phyloP scores from a whole-genome alignment of 2,797 vertebrate species.

The Danionella dracula region DNA sequence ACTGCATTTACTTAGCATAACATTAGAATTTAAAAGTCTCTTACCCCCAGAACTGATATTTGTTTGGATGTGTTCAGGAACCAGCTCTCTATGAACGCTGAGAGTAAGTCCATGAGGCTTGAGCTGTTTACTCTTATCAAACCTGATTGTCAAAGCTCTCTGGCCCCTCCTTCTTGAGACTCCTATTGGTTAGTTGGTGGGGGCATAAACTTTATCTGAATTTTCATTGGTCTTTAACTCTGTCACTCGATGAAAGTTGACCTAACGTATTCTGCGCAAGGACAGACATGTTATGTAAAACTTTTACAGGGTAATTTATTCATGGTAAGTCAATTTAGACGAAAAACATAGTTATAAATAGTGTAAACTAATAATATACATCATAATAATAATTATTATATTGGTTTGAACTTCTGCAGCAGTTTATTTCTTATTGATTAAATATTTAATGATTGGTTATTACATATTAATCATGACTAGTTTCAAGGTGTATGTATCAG shows the following conservation, averaged over 20 bases:
- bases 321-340: too few species aligned
- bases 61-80: not conserved
- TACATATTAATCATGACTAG: not conserved
- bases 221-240: slow-evolving; percentile 26
- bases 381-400: not conserved
- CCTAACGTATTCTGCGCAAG: not conserved
- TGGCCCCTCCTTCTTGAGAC: slow-evolving; percentile 16
- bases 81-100: not conserved
- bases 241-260: not conserved
- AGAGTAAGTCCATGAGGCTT: slow-evolving; percentile 43
- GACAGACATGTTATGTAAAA: not conserved
- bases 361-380: too few species aligned
- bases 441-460: not conserved
- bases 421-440: not conserved
- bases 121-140: slow-evolving; percentile 50
- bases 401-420: too few species aligned
- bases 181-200: slow-evolving; percentile 35
- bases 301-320: too few species aligned
- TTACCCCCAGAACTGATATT: slow-evolving; percentile 7
- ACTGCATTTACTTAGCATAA: too few species aligned
- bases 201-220: not conserved
- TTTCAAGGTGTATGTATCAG: too few species aligned
- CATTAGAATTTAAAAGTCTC: too few species aligned
- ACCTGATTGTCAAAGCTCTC: slow-evolving; percentile 10
- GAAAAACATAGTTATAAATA: too few species aligned